phyloP scores from a whole-genome alignment of 2,888 invertebrate genomes.

The Eupithecia vulgata region DNA sequence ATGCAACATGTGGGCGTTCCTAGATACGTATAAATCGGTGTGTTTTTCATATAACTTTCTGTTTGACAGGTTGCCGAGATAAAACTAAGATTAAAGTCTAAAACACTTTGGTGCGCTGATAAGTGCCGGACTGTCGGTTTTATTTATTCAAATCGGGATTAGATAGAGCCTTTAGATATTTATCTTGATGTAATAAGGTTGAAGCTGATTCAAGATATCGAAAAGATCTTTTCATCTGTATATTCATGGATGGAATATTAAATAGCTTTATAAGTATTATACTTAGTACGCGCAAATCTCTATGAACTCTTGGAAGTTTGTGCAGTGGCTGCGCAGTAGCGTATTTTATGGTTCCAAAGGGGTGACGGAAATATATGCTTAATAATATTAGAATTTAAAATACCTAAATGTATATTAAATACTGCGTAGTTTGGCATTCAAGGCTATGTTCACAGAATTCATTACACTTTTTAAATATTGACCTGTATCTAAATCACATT shows the following conservation, averaged over 20 bases:
- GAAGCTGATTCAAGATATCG: constrained; percentile 20
- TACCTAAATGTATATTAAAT: no score
- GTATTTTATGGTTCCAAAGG: no score
- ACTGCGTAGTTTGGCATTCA: no score
- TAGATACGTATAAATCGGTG: constrained; percentile 50
- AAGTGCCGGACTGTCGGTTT: constrained; percentile 32
- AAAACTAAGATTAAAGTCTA: constrained; percentile 39
- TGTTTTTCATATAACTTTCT: constrained; percentile 48
- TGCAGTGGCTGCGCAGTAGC: no score
- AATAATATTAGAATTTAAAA: no score
- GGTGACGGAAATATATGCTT: no score
- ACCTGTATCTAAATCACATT: no score
- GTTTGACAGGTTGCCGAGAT: constrained; percentile 44
- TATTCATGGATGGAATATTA: background rate
- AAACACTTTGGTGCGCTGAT: constrained; percentile 27
- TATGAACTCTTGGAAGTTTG: no score
- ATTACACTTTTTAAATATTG: no score
- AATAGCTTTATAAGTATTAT: background rate
- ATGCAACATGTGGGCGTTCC: constrained; percentile 58
- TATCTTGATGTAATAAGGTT: constrained; percentile 26
- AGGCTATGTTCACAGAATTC: no score
- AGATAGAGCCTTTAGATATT: constrained; percentile 30
- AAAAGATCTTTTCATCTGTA: constrained; percentile 7
- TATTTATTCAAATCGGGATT: constrained; percentile 36
- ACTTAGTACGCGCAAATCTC: no score